A percentile compares a stretch with the other conserved stretches of the same genome.
Conservation (phyloP, 2,888 invertebrate species). For the Apodemia duryi region DNA sequence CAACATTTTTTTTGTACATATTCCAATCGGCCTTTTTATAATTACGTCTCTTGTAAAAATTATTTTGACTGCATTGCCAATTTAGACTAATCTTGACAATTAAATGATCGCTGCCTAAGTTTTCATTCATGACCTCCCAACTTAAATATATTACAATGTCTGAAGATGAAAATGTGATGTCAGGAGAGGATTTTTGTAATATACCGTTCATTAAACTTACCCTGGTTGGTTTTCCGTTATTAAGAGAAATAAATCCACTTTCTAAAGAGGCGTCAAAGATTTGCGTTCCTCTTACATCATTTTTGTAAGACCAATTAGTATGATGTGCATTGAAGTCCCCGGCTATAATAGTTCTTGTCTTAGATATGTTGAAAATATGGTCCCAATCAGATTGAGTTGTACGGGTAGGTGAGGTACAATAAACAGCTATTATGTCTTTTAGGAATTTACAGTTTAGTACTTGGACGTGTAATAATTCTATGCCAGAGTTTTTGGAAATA, state of each 20-base stretch:
- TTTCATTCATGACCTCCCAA: constrained; percentile 27
- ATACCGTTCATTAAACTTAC: constrained; percentile 25
- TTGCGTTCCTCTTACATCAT: no score
- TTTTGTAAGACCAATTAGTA: no score
- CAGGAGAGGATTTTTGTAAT: constrained; percentile 33
- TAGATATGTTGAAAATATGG: constrained; percentile 22
- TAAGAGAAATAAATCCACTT: constrained; percentile 25
- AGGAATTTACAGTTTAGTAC: constrained; percentile 29
- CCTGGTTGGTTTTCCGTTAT: constrained; percentile 29
- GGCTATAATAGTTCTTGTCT: constrained; percentile 26
- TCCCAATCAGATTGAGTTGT: constrained; percentile 33
- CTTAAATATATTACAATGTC: constrained; percentile 25
- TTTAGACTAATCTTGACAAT: constrained; percentile 23
- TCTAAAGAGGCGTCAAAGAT: constrained; percentile 30
- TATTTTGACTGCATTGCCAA: not conserved
- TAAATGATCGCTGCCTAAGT: constrained; percentile 31
- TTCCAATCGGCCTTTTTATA: constrained; percentile 23
- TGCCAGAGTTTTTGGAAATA: not conserved
- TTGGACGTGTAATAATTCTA: constrained; percentile 23
- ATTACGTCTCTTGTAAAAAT: no score
- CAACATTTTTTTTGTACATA: not conserved
- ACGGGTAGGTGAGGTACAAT: constrained; percentile 28
- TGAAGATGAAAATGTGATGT: constrained; percentile 28
- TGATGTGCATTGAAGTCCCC: no score
- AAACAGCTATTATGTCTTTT: constrained; percentile 31